Conservation (phyloP, 1,140 invertebrate genomes). For the Papilio helenus region DNA sequence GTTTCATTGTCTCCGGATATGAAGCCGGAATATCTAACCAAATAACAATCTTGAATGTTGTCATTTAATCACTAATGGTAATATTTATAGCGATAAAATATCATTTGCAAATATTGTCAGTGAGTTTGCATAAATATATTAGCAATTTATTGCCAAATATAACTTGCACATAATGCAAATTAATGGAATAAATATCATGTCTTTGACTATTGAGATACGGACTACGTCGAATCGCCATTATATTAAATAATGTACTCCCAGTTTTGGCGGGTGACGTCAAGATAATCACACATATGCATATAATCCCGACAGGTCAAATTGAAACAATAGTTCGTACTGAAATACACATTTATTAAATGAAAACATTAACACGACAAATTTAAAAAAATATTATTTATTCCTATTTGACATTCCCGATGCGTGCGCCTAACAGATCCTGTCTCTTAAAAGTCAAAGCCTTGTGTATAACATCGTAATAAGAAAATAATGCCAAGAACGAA, state of each 20-base stretch:
- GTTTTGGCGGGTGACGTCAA: not conserved
- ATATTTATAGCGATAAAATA: not conserved
- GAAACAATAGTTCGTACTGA: not conserved
- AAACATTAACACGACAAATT: not conserved
- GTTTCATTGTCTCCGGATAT: not conserved
- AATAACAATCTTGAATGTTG: not conserved
- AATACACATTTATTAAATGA: not conserved
- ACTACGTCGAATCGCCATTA: not conserved
- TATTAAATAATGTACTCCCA: not conserved
- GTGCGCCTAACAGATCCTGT: not conserved
- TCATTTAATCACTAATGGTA: not conserved
- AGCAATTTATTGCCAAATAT: constrained; percentile 18
- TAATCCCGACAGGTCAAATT: not conserved
- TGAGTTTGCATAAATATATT: constrained; percentile 13
- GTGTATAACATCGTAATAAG: not conserved
- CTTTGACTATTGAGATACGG: not conserved
- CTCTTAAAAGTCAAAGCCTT: not conserved
- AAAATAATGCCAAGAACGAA: constrained; percentile 13
- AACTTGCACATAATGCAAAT: constrained; percentile 10
- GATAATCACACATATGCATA: not conserved
- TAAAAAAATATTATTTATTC: no score
- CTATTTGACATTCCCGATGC: not conserved
- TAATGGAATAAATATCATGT: not conserved
- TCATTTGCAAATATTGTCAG: not conserved
- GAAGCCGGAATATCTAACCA: not conserved